Evolutionary conservation across 2,113 vertebrate genomes (phyloP).

Genomic region (Elephas maximus): DNA sequence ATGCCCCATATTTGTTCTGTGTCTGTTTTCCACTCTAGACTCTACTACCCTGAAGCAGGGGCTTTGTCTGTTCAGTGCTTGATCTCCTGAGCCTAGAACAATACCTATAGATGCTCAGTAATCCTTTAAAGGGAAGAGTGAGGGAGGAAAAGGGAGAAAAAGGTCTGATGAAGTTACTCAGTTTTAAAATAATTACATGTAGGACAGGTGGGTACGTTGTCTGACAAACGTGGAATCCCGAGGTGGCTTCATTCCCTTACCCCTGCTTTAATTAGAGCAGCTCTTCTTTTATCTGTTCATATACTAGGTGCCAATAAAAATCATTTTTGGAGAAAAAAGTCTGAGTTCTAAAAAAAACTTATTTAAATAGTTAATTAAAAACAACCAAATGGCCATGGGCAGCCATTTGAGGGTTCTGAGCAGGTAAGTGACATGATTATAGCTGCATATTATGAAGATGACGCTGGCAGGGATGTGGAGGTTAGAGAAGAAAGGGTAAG

Average conservation of each 20-base stretch:
- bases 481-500: background rate
- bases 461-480: background rate
- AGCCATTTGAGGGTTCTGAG: background rate
- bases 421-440: background rate
- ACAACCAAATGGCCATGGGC: background rate
- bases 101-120: background rate
- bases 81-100: background rate
- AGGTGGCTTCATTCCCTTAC: background rate
- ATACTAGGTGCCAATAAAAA: background rate
- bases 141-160: background rate
- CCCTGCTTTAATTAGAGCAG: background rate
- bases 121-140: background rate
- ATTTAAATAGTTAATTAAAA: constrained; percentile 17
- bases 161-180: background rate
- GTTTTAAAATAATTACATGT: background rate
- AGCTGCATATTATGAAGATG: background rate
- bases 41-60: background rate
- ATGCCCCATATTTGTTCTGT: background rate
- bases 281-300: background rate
- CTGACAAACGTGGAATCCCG: background rate
- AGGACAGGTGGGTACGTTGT: accelerated
- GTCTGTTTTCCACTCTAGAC: background rate
- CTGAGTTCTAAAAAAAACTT: background rate
- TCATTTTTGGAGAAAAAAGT: background rate
- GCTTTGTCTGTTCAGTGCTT: background rate